A percentile compares a stretch with the other conserved stretches of the same genome.
Evolutionary conservation across 2,113 vertebrate species (phyloP).

Genomic region (Macquaria ambigua): DNA sequence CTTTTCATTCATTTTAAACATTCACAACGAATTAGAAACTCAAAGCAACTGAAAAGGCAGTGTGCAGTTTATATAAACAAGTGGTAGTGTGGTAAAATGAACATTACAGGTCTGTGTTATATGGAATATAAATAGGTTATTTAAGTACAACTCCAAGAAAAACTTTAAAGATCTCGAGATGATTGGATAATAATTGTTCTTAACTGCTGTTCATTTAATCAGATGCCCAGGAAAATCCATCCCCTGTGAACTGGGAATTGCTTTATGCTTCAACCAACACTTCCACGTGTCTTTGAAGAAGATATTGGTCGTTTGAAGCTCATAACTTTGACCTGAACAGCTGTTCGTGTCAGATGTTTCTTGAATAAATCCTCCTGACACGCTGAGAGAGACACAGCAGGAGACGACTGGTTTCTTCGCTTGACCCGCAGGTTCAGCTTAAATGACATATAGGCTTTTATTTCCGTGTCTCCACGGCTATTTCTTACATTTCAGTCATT

Average conservation of each 20-base stretch:
- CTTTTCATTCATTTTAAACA: not conserved
- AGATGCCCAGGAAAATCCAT: not conserved
- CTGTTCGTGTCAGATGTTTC: conserved; percentile 35
- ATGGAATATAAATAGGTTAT: not conserved
- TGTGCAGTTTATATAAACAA: not conserved
- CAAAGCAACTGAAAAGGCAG: not conserved
- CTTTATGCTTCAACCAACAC: not conserved
- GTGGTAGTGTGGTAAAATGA: no score
- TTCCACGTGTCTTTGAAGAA: not conserved
- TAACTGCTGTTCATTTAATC: not conserved
- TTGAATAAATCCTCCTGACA: conserved; percentile 23
- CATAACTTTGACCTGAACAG: conserved; percentile 34
- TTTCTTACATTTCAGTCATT: not conserved
- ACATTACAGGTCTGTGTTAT: not conserved
- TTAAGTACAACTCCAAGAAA: not conserved
- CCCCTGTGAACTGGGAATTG: not conserved
- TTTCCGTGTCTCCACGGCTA: not conserved
- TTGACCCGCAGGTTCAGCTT: conserved; percentile 9
- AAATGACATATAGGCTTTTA: not conserved
- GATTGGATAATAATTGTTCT: not conserved
- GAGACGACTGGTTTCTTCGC: not conserved
- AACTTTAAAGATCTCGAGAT: not conserved
- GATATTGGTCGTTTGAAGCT: not conserved
- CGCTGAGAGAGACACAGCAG: not conserved
- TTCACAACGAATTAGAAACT: not conserved